These are phyloP conservation scores for Eulithis testata DNA, from an alignment of 2,888 invertebrate genomes.

Conservation along the genomic window DNA sequence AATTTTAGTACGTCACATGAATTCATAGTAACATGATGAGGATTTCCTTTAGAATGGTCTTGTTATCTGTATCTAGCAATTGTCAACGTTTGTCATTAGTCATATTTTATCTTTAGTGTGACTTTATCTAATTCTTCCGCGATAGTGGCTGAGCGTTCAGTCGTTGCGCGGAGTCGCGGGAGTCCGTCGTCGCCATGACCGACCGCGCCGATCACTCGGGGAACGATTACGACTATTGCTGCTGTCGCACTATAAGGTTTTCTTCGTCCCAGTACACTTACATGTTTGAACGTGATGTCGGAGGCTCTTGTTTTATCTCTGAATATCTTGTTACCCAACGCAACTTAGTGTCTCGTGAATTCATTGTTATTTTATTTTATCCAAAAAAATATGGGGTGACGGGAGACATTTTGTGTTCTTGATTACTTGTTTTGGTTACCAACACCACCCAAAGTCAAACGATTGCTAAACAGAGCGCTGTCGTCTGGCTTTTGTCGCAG, in stretches of 20 bases:
- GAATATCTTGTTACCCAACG: neutral
- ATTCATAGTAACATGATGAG: slow-evolving; percentile 19
- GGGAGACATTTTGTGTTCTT: too few relatives aligned
- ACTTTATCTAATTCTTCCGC: slow-evolving; percentile 61
- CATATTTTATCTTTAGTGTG: slow-evolving; percentile 65
- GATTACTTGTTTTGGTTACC: too few relatives aligned
- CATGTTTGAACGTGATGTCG: neutral
- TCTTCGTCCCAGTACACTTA: neutral
- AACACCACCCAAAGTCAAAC: neutral
- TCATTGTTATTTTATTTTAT: neutral
- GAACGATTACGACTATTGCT: slow-evolving; percentile 42
- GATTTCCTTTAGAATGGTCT: slow-evolving; percentile 44
- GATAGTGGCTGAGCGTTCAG: slow-evolving; percentile 52
- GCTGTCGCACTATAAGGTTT: slow-evolving; percentile 44
- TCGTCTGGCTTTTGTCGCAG: neutral
- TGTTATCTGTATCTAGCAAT: slow-evolving; percentile 47
- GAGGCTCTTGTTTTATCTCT: neutral
- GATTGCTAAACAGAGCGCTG: slow-evolving; percentile 7
- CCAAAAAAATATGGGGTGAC: neutral
- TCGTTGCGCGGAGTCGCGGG: slow-evolving; percentile 35
- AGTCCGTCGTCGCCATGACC: slow-evolving; percentile 46
- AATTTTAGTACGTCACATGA: too few relatives aligned
- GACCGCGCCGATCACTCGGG: slow-evolving; percentile 45
- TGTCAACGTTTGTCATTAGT: slow-evolving; percentile 57
- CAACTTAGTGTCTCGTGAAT: neutral